A percentile compares a stretch with the other conserved stretches of the same genome.
Conservation (phyloP, 2,888 invertebrate species). For the Spisula solida region DNA sequence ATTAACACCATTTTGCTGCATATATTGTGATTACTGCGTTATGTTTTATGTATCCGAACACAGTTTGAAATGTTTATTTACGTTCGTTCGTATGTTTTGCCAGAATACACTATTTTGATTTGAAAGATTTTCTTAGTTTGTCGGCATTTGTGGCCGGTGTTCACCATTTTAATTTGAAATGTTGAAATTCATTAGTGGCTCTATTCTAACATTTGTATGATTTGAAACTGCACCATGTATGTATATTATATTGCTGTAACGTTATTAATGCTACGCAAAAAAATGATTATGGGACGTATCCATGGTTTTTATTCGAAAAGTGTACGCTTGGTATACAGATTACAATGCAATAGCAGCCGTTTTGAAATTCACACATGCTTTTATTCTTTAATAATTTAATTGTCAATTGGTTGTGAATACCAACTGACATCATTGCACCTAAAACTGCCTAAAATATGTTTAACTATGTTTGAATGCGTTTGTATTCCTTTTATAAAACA, state of each 20-base stretch:
- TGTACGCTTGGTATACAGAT: too few relatives aligned
- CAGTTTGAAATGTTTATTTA: conserved; percentile 13
- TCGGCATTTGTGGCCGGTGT: neutral
- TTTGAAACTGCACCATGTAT: conserved; percentile 18
- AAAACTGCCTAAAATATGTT: too few relatives aligned
- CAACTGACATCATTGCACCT: too few relatives aligned
- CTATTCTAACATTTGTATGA: conserved; percentile 1
- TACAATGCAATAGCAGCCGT: too few relatives aligned
- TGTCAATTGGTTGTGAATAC: too few relatives aligned
- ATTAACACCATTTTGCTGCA: neutral
- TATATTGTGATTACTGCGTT: neutral
- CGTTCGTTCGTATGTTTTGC: conserved; percentile 16
- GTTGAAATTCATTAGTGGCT: neutral
- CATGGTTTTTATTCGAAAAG: conserved; percentile 3
- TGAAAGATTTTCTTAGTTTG: neutral
- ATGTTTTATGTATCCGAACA: neutral
- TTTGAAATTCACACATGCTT: too few relatives aligned
- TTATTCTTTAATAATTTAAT: too few relatives aligned
- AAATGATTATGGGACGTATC: neutral
- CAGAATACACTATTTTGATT: conserved; percentile 5
- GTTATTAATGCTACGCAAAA: neutral
- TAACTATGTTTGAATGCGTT: too few relatives aligned
- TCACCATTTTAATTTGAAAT: conserved; percentile 26
- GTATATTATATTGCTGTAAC: neutral
- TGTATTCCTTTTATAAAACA: too few relatives aligned